Evolutionary conservation across 2,888 invertebrate species (phyloP).

Genomic region (Physocephala rufipes): DNA sequence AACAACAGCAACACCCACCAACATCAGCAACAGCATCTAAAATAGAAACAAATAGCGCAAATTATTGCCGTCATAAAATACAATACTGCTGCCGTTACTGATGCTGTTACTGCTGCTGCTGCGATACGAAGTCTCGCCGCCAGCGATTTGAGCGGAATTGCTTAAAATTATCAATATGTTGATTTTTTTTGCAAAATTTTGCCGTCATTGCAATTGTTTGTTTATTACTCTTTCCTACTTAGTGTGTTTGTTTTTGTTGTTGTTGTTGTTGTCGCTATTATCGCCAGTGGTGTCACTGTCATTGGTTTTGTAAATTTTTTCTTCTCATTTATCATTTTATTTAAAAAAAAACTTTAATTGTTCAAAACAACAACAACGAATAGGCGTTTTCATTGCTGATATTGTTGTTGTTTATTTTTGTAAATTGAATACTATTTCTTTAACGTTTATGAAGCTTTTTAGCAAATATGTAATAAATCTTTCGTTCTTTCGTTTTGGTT

Average conservation of each 20-base stretch:
- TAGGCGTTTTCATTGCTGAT: not conserved
- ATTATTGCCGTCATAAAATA: conserved; percentile 16
- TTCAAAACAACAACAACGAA: too few species aligned
- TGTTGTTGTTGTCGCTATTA: conserved; percentile 9
- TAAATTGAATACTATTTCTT: too few species aligned
- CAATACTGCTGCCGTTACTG: not conserved
- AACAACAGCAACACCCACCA: not conserved
- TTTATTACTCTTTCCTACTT: too few species aligned
- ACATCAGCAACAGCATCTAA: not conserved
- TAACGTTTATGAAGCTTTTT: too few species aligned
- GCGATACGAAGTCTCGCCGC: too few species aligned
- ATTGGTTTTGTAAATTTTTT: not conserved
- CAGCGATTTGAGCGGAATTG: conserved; percentile 19
- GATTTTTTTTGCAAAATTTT: too few species aligned
- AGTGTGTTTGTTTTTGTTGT: conserved; percentile 19
- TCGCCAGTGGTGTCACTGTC: not conserved
- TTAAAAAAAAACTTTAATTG: too few species aligned
- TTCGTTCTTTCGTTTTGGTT: not conserved
- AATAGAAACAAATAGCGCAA: not conserved
- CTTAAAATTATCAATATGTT: conserved; percentile 29
- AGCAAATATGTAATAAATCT: conserved; percentile 8
- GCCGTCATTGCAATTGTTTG: too few species aligned
- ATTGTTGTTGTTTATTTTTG: not conserved
- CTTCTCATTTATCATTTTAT: not conserved
- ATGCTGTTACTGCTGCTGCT: too few species aligned